phyloP scores from a whole-genome alignment of 37 sponge, comb jelly and placozoan species.

The Eunapius fragilis region DNA sequence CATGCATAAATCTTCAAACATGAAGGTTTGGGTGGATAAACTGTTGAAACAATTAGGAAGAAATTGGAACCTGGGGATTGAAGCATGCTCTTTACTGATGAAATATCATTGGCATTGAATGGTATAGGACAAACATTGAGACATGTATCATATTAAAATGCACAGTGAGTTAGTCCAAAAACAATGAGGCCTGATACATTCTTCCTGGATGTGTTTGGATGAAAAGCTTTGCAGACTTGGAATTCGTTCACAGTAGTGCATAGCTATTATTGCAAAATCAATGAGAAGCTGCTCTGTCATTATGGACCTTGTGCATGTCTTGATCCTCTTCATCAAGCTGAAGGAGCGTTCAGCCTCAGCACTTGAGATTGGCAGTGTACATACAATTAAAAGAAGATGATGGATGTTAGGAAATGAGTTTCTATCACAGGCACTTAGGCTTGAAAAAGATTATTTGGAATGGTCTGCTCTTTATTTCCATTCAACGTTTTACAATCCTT shows the following conservation, averaged over 20 bases:
- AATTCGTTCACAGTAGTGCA: constrained; percentile 41
- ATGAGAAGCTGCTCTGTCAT: constrained; percentile 26
- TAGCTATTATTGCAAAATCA: constrained; percentile 46
- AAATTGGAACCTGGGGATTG: too few relatives aligned
- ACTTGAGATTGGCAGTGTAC: constrained; percentile 54
- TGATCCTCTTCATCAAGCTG: constrained; percentile 18
- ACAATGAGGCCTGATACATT: constrained; percentile 28
- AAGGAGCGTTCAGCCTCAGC: constrained; percentile 45
- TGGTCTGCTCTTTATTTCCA: not conserved
- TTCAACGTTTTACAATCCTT: constrained; percentile 12
- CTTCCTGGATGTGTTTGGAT: constrained; percentile 33
- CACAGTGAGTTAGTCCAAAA: constrained; percentile 24
- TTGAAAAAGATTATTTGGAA: constrained; percentile 28
- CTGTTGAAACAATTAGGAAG: too few relatives aligned
- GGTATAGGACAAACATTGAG: too few relatives aligned
- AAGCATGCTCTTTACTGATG: too few relatives aligned
- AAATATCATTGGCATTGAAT: too few relatives aligned
- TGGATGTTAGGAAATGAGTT: constrained; percentile 52
- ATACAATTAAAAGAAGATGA: constrained; percentile 31
- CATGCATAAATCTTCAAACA: too few relatives aligned
- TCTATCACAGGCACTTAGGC: constrained; percentile 35
- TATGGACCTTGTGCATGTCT: constrained; percentile 47
- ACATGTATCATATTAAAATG: too few relatives aligned
- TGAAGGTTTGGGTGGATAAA: too few relatives aligned
- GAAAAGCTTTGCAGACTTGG: constrained; percentile 45